Conservation (phyloP, 2,888 invertebrate species). For the Sclerodermus sp. region DNA sequence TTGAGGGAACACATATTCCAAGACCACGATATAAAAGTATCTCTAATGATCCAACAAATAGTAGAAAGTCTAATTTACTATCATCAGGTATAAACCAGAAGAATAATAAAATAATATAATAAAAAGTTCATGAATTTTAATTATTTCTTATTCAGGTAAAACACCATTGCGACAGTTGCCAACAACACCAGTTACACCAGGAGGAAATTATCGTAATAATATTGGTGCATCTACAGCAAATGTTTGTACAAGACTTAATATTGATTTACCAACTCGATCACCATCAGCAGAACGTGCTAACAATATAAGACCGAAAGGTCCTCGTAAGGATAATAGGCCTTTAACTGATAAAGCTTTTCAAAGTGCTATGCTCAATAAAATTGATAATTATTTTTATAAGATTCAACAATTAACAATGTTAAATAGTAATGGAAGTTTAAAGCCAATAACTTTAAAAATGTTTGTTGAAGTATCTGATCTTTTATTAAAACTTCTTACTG, state of each 20-base stretch:
- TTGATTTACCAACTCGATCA: slow-evolving; percentile 32
- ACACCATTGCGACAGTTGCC: slow-evolving; percentile 19
- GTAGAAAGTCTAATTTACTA: slow-evolving; percentile 32
- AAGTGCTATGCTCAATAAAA: slow-evolving; percentile 38
- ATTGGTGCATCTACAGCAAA: neutral
- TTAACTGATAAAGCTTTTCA: slow-evolving; percentile 47
- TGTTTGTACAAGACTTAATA: slow-evolving; percentile 10
- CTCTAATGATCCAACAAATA: slow-evolving; percentile 28
- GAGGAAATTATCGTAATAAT: slow-evolving; percentile 3
- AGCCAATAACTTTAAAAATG: slow-evolving; percentile 45
- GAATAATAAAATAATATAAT: neutral
- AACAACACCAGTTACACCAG: slow-evolving; percentile 27
- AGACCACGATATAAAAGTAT: slow-evolving; percentile 36
- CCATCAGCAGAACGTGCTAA: slow-evolving; percentile 45
- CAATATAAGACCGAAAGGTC: slow-evolving; percentile 29
- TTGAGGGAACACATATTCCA: slow-evolving; percentile 41
- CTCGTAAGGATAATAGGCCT: slow-evolving; percentile 45
- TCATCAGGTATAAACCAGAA: slow-evolving; percentile 30
- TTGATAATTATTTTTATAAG: slow-evolving; percentile 41
- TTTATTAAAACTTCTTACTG: slow-evolving; percentile 35
- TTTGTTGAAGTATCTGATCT: slow-evolving; percentile 44
- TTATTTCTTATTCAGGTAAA: slow-evolving; percentile 16
- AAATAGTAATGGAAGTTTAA: slow-evolving; percentile 44
- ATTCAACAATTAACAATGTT: slow-evolving; percentile 33
- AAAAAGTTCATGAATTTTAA: too few relatives aligned